phyloP scores from a whole-genome alignment of 1,140 invertebrate species.

The Rhagoletis zephyria region DNA sequence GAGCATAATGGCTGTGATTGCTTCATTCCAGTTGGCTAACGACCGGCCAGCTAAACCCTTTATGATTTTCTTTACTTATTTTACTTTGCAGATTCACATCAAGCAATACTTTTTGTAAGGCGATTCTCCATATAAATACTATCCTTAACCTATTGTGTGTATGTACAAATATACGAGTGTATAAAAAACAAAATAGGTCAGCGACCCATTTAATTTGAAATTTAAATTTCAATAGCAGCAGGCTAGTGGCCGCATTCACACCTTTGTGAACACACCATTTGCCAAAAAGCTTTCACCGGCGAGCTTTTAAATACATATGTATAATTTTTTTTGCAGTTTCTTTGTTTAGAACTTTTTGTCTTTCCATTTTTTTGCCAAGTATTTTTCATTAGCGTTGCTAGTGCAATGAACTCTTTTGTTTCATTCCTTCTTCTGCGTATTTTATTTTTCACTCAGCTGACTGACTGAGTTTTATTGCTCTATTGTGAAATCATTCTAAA shows the following conservation, averaged over 20 bases:
- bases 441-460: conserved; percentile 36
- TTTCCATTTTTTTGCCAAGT: not conserved
- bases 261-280: not conserved
- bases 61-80: too few species aligned
- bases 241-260: too few species aligned
- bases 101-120: too few species aligned
- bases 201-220: conserved; percentile 16
- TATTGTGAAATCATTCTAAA: conserved; percentile 8
- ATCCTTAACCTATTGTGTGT: not conserved
- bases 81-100: too few species aligned
- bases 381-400: not conserved
- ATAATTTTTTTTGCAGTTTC: not conserved
- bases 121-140: not conserved
- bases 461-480: not conserved
- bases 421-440: not conserved
- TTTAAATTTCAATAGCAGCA: not conserved
- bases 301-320: not conserved
- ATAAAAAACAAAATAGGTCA: not conserved
- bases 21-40: too few species aligned
- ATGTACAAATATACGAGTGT: not conserved
- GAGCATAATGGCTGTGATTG: too few species aligned
- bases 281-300: not conserved
- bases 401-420: conserved; percentile 42
- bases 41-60: too few species aligned
- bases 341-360: not conserved